Evolutionary conservation across 2,888 invertebrate species (phyloP), one percentile per base, ranked within the genome.

Genomic region (Mythimna albipuncta): DNA sequence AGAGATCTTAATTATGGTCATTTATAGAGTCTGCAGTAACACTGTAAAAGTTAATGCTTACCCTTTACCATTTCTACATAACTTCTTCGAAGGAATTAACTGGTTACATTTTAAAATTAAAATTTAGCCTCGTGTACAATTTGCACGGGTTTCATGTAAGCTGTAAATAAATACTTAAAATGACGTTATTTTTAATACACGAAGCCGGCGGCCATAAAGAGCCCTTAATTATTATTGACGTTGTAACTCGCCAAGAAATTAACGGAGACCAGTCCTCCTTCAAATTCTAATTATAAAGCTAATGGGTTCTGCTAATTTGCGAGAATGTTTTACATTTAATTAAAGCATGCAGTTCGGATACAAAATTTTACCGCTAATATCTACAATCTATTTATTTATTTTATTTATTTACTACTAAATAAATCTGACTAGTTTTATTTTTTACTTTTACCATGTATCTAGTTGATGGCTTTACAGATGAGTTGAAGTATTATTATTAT

Each of bases 281-380:
- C 63, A 54, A 72, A 54, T 71, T 66, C 57, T 58, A 64, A 72
- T 72, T 77, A 50, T 54, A 64, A 26, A 26, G n/a, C 19, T 50
- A 67, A 52, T 66, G 58, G n/a, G 1, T 54, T 64, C 50, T 52
- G 19, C 57, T 44, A 44, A 64, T 62, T 64, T 44, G 52, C 21
- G 55, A 2, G 9, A 69, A 64, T 50, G 19, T 32, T 72, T 71
- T 58, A 57, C 44, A 47, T 65, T 44, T 41, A 50, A 66, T 50
- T 50, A 19, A 21, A 35, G 4, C 6, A 35, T 47, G 55, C 38
- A 38, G 38, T 21, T 75, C 26, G 26, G 16, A 11, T 10, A 16
- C 26, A n/a, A 38, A 54, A 26, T 50, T 50, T 58, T 26, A 9
- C 52, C 9, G 3, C 32, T 50, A 13, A 52, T 32, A 44, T 47